Conservation (phyloP, 2,888 invertebrate species). For the Ophonus ardosiacus region DNA sequence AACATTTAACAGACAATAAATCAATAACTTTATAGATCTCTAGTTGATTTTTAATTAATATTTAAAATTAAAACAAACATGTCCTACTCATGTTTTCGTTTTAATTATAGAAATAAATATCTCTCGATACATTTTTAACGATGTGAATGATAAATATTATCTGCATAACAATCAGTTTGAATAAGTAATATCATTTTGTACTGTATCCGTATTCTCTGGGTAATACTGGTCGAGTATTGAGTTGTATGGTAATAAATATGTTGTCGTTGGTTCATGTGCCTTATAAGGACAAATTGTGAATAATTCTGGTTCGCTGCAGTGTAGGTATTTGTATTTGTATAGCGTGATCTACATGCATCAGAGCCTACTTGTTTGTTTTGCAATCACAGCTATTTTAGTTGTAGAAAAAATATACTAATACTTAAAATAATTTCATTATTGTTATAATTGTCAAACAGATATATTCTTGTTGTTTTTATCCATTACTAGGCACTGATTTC, state of each 20-base stretch:
- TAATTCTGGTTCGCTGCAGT: slow-evolving; percentile 34
- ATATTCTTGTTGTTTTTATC: too few relatives aligned
- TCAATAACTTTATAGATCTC: not conserved
- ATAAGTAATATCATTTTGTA: not conserved
- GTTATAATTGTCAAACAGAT: too few relatives aligned
- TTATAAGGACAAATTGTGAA: slow-evolving; percentile 49
- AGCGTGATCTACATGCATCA: slow-evolving; percentile 35
- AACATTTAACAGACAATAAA: not conserved
- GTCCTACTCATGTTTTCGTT: not conserved
- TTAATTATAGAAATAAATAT: not conserved
- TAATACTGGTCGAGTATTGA: slow-evolving; percentile 2
- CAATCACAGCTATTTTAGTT: slow-evolving; percentile 6
- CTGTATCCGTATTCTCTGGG: not conserved
- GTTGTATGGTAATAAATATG: slow-evolving; percentile 47
- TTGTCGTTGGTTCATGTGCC: slow-evolving; percentile 7
- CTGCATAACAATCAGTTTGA: not conserved
- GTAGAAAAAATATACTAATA: not conserved
- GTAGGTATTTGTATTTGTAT: slow-evolving; percentile 31
- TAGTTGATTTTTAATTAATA: not conserved
- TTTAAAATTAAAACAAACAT: not conserved
- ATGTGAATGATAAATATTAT: not conserved
- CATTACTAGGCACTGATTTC: too few relatives aligned
- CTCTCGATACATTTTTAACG: not conserved
- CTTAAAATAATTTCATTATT: too few relatives aligned
- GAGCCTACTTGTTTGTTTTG: not conserved